A percentile compares a stretch with the other conserved stretches of the same genome.
phyloP scores from a whole-genome alignment of 2,113 vertebrate species.

The Rhinoptilus africanus region DNA sequence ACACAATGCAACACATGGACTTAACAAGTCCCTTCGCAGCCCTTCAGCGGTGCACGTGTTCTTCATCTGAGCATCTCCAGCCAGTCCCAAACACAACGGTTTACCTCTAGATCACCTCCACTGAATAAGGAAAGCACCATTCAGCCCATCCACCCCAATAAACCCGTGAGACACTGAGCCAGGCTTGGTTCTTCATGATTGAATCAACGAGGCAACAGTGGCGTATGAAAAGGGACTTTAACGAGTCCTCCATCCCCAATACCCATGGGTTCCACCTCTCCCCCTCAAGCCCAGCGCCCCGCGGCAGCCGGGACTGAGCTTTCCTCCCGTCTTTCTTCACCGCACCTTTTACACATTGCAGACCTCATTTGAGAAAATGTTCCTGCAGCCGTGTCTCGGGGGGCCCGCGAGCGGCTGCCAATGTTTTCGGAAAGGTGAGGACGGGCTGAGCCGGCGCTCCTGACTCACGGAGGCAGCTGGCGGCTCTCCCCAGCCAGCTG shows the following conservation, averaged over 20 bases:
- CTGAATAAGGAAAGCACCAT: neutral
- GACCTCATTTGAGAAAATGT: neutral
- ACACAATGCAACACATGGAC: neutral
- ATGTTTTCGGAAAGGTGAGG: slow-evolving; percentile 36
- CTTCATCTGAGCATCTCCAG: neutral
- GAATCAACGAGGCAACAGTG: neutral
- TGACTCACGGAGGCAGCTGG: slow-evolving; percentile 54
- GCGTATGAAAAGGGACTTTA: neutral
- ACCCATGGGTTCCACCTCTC: neutral
- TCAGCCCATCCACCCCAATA: neutral
- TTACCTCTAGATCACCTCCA: neutral
- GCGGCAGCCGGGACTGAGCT: accelerated
- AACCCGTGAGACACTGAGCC: neutral
- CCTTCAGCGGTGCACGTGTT: neutral
- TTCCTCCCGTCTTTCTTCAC: neutral
- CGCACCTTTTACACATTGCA: neutral
- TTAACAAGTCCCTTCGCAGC: slow-evolving; percentile 23
- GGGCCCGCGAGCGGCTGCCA: neutral
- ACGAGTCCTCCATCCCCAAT: neutral
- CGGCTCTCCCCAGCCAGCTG: slow-evolving; percentile 36
- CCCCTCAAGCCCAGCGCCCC: accelerated
- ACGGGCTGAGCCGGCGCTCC: neutral
- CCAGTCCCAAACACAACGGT: accelerated
- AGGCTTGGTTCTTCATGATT: neutral
- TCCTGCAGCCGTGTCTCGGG: neutral